Percentiles rank a stretch among this genome's conserved stretches.
phyloP scores from a whole-genome alignment of 2,797 vertebrate species.

The Yasuhikotakia modesta region DNA sequence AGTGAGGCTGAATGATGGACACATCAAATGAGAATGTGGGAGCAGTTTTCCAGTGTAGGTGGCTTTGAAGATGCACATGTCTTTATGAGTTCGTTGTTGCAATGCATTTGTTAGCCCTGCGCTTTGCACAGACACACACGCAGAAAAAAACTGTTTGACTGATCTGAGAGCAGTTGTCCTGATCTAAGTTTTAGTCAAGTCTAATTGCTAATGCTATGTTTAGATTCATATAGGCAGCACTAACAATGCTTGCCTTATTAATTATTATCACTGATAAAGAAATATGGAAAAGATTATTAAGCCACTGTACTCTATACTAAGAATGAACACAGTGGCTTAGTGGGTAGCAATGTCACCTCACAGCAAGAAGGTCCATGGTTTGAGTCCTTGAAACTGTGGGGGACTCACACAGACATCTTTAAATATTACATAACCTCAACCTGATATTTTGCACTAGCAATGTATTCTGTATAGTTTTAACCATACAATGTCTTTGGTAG shows the following conservation, averaged over 20 bases:
- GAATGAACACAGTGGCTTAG: no score
- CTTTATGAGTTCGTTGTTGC: neutral
- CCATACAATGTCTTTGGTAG: neutral
- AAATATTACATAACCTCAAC: neutral
- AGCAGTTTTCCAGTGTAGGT: constrained; percentile 13
- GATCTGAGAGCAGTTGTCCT: neutral
- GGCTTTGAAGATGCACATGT: constrained; percentile 2
- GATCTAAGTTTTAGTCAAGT: neutral
- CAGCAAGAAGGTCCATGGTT: no score
- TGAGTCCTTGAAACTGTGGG: no score
- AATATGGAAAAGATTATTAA: no score
- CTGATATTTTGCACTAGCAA: neutral
- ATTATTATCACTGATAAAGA: no score
- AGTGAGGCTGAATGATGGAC: constrained; percentile 12
- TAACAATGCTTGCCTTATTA: no score
- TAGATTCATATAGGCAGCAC: neutral
- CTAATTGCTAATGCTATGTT: neutral
- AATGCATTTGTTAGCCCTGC: neutral
- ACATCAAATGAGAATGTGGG: constrained; percentile 31
- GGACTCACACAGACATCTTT: neutral
- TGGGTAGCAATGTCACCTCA: no score
- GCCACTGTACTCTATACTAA: no score
- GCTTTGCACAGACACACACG: neutral
- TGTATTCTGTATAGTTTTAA: neutral
- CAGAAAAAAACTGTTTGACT: neutral